These are phyloP conservation scores for Alligator sinensis DNA, from an alignment of 2,113 vertebrate species.

Conservation along the genomic window DNA sequence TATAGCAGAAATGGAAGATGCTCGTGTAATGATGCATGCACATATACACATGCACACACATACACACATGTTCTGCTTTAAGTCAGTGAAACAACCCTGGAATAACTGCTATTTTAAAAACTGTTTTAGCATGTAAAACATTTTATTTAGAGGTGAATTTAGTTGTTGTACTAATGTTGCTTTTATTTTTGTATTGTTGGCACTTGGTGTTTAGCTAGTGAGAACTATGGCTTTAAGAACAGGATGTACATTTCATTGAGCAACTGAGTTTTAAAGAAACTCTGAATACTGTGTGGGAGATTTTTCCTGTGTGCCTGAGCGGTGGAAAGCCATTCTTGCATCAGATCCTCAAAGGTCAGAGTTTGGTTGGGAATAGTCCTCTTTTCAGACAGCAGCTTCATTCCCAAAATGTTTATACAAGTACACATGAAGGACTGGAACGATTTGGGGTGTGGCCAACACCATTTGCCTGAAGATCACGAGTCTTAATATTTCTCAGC, in stretches of 20 bases:
- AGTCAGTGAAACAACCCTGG: neutral
- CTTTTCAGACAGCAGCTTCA: neutral
- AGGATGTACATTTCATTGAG: neutral
- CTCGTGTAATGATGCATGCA: too few species aligned
- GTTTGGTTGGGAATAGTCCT: neutral
- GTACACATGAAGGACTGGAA: too few species aligned
- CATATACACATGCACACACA: too few species aligned
- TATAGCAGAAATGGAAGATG: too few species aligned
- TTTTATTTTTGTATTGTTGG: neutral
- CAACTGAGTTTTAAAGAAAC: neutral
- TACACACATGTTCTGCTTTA: neutral
- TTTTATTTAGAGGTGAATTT: rapidly evolving
- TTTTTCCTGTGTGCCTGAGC: neutral
- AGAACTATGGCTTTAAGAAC: neutral
- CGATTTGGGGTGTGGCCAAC: too few species aligned
- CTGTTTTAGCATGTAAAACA: too few species aligned
- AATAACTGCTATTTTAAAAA: neutral
- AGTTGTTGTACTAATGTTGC: neutral
- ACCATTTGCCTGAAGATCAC: too few species aligned
- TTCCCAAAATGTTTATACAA: neutral
- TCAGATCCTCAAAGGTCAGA: neutral
- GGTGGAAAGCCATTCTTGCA: neutral
- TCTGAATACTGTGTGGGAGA: neutral
- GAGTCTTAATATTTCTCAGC: too few species aligned
- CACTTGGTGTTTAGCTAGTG: neutral